Percentiles rank a stretch among this genome's conserved stretches.
These are phyloP conservation scores for Rhogogaster chlorosoma DNA, from an alignment of 2,888 invertebrate genomes.

Conservation along the genomic window DNA sequence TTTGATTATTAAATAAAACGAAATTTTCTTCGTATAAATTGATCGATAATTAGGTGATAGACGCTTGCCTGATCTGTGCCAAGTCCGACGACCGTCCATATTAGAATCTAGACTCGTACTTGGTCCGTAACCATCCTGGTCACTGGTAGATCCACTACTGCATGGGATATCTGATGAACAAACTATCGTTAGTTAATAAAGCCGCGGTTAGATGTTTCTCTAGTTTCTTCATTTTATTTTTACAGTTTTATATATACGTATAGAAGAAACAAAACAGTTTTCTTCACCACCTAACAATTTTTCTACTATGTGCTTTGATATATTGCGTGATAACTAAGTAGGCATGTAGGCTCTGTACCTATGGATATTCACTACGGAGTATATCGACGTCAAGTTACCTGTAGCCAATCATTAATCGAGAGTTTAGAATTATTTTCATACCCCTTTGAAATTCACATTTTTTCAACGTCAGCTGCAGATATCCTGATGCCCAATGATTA, in stretches of 20 bases:
- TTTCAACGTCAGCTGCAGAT: neutral
- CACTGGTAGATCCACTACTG: conserved; percentile 81
- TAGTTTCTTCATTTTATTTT: neutral
- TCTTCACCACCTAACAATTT: neutral
- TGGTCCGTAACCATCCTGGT: conserved; percentile 80
- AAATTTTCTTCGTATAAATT: neutral
- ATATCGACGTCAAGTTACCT: neutral
- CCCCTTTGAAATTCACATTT: neutral
- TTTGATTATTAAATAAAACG: neutral
- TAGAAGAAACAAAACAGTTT: neutral
- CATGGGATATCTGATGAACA: conserved; percentile 75
- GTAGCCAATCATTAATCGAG: neutral
- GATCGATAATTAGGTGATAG: neutral
- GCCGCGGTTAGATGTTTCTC: neutral
- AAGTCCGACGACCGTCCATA: conserved; percentile 73
- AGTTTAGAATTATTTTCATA: neutral
- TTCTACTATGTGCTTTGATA: neutral
- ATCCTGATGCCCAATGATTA: neutral
- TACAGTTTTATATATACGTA: neutral
- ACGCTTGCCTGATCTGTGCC: conserved; percentile 76
- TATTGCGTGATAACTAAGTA: neutral
- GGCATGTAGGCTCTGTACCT: neutral
- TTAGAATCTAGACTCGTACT: conserved; percentile 82
- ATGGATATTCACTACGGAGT: neutral
- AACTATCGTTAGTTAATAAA: neutral